Conservation (phyloP, 2,797 vertebrate species). For the Schizothorax lantsangensis region DNA sequence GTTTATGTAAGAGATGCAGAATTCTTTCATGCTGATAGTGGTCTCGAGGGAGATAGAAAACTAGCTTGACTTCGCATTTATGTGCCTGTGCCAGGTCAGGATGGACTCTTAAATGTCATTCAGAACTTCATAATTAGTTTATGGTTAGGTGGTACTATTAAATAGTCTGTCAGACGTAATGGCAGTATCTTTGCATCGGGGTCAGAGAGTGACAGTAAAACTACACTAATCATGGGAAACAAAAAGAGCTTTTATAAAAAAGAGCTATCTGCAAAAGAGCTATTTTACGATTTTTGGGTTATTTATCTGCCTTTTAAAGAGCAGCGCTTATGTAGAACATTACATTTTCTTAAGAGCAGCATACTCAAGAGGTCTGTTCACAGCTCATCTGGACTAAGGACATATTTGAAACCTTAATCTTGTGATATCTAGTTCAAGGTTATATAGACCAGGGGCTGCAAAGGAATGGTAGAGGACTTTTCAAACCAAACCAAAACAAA, state of each 20-base stretch:
- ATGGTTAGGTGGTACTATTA: slow-evolving; percentile 40
- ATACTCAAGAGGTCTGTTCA: background rate
- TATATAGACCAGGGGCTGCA: background rate
- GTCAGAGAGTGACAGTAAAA: slow-evolving; percentile 28
- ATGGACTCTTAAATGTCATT: slow-evolving; percentile 70
- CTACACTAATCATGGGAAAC: slow-evolving; percentile 17
- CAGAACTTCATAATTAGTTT: slow-evolving; percentile 53
- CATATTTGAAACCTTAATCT: slow-evolving; percentile 30
- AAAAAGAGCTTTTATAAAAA: background rate
- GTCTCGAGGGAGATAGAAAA: slow-evolving; percentile 51
- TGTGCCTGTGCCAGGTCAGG: slow-evolving; percentile 60
- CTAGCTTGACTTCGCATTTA: slow-evolving; percentile 58
- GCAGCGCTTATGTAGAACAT: background rate
- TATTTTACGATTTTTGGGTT: background rate
- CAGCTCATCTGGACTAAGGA: slow-evolving; percentile 7
- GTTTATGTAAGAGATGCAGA: slow-evolving; percentile 47
- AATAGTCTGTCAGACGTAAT: background rate
- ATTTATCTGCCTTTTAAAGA: slow-evolving; percentile 31
- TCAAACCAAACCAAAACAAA: too few species aligned
- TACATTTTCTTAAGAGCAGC: slow-evolving; percentile 27
- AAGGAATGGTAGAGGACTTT: too few species aligned
- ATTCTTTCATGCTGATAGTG: slow-evolving; percentile 63
- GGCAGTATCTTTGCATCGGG: background rate
- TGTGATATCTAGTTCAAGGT: slow-evolving; percentile 26
- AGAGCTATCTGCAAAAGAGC: background rate